A percentile compares a stretch with the other conserved stretches of the same genome.
phyloP scores from a whole-genome alignment of 2,797 vertebrate genomes.

The Fistularia commersonii region DNA sequence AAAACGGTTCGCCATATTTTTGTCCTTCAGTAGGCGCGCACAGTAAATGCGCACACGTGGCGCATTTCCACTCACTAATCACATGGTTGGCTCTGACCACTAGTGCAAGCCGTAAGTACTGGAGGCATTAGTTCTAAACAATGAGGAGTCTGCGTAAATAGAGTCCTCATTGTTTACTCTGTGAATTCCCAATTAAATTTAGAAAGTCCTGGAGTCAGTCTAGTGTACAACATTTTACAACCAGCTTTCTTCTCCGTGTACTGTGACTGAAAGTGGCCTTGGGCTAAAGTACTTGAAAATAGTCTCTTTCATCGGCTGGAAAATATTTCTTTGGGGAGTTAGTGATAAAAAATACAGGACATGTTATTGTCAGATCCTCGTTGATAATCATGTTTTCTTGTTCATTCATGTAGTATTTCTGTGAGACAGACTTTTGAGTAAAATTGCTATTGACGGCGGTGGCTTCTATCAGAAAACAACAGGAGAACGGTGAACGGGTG shows the following conservation, averaged over 20 bases:
- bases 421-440: background rate
- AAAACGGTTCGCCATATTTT: conserved; percentile 33
- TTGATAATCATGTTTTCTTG: conserved; percentile 17
- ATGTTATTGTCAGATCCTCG: conserved; percentile 5
- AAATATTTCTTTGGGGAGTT: conserved; percentile 16
- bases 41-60: conserved; percentile 63
- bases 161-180: conserved; percentile 17
- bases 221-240: conserved; percentile 1
- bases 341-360: background rate
- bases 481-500: too few species aligned
- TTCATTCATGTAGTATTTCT: conserved; percentile 2
- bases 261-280: background rate
- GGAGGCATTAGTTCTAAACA: conserved; percentile 30
- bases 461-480: background rate
- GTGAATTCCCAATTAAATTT: conserved; percentile 29
- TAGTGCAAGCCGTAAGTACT: conserved; percentile 33
- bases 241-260: conserved; percentile 1
- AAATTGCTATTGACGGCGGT: background rate
- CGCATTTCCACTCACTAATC: conserved; percentile 52
- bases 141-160: conserved; percentile 33
- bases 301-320: conserved; percentile 4
- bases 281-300: background rate
- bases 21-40: conserved; percentile 43
- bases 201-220: conserved; percentile 4
- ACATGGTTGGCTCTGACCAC: conserved; percentile 50